phyloP scores from a whole-genome alignment of 2,888 invertebrate species.

The Agrotis puta region DNA sequence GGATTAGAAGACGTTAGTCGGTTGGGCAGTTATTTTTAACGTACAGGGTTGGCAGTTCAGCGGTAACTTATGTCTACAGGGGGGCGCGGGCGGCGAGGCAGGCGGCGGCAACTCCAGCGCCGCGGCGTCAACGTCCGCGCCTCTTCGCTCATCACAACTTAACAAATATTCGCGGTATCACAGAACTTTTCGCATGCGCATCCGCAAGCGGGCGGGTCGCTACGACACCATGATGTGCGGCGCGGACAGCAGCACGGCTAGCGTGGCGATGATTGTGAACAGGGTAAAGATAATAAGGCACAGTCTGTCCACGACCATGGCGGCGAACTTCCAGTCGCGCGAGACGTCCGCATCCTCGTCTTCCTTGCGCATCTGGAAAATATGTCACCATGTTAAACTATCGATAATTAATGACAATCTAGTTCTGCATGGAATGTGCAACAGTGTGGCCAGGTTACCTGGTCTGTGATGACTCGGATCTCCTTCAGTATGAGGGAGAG shows the following conservation, averaged over 20 bases:
- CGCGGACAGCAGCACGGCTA: constrained; percentile 98
- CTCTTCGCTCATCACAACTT: constrained; percentile 92
- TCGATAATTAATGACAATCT: background rate
- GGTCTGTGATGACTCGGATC: constrained; percentile 97
- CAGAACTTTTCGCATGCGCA: constrained; percentile 91
- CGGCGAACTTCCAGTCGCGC: constrained; percentile 99
- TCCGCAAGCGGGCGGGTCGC: constrained; percentile 91
- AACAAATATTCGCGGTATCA: constrained; percentile 93
- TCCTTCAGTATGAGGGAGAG: constrained; percentile 98
- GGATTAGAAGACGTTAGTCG: constrained; percentile 76
- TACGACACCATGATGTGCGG: constrained; percentile 98
- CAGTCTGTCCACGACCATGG: constrained; percentile 99
- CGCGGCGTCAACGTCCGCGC: constrained; percentile 87
- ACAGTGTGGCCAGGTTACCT: constrained; percentile 85
- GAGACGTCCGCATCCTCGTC: constrained; percentile 98
- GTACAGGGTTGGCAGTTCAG: constrained; percentile 86
- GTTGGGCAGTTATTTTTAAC: constrained; percentile 86
- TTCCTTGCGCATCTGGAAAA: constrained; percentile 96
- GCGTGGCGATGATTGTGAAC: constrained; percentile 99
- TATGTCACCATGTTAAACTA: constrained; percentile 11
- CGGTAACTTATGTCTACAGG: constrained; percentile 88
- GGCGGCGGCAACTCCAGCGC: constrained; percentile 85
- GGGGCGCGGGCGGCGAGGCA: constrained; percentile 86
- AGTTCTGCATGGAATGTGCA: background rate
- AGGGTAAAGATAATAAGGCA: constrained; percentile 99